phyloP scores from a whole-genome alignment of 2,888 invertebrate genomes.

The Phasia obesa region DNA sequence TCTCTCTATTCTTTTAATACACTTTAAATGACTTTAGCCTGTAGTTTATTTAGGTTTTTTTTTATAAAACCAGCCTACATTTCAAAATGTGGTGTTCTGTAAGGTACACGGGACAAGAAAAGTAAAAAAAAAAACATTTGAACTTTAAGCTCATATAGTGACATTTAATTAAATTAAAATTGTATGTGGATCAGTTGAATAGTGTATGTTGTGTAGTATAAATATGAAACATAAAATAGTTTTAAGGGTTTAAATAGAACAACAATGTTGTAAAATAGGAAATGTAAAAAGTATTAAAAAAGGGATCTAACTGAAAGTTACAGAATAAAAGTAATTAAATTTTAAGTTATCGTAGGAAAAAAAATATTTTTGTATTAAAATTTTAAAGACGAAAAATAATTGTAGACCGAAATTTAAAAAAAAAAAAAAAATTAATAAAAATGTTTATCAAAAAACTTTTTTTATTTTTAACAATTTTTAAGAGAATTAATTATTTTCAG shows the following conservation, averaged over 20 bases:
- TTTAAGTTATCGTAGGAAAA: too few species aligned
- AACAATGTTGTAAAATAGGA: neutral
- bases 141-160: constrained; percentile 51
- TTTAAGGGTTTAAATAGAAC: neutral
- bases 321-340: too few species aligned
- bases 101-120: neutral
- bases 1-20: constrained; percentile 18
- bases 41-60: constrained; percentile 45
- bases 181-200: constrained; percentile 35
- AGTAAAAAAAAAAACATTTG: constrained; percentile 4
- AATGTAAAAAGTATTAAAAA: neutral
- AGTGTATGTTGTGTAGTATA: neutral
- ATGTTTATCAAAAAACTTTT: too few species aligned
- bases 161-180: constrained; percentile 64
- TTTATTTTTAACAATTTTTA: too few species aligned
- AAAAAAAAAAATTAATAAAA: too few species aligned
- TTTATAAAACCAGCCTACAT: constrained; percentile 41
- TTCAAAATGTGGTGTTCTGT: neutral
- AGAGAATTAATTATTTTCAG: too few species aligned
- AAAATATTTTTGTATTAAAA: too few species aligned
- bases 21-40: constrained; percentile 47
- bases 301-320: too few species aligned
- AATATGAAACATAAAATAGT: neutral
- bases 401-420: too few species aligned
- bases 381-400: too few species aligned